These are phyloP conservation scores for Wiebesia pumilae DNA, from an alignment of 1,140 invertebrate species.

Conservation along the genomic window DNA sequence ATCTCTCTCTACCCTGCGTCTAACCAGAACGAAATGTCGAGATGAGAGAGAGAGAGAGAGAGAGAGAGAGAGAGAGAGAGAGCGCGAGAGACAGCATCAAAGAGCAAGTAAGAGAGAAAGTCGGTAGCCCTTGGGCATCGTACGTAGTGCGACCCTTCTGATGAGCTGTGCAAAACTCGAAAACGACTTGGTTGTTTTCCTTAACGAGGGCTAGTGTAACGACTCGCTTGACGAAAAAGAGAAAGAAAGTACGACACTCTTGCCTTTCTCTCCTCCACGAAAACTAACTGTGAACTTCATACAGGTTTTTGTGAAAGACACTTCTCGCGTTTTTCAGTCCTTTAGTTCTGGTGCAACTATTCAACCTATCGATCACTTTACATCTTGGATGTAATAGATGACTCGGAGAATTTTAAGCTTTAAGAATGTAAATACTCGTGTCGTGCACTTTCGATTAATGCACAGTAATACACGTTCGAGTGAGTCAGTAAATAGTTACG, in stretches of 20 bases:
- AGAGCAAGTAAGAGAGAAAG: slow-evolving; percentile 35
- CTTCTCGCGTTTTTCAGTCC: too few species aligned
- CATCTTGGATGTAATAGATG: too few species aligned
- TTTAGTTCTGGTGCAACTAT: not conserved
- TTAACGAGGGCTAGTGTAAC: slow-evolving; percentile 60
- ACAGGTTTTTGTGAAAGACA: not conserved
- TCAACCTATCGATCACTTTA: not conserved
- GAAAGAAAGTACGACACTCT: not conserved
- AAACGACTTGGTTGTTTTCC: slow-evolving; percentile 54
- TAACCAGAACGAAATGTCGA: slow-evolving; percentile 43
- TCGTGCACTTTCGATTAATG: too few species aligned
- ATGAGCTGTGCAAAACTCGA: slow-evolving; percentile 67
- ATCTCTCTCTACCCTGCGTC: slow-evolving; percentile 56
- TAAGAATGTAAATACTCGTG: too few species aligned
- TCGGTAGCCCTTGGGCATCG: slow-evolving; percentile 69
- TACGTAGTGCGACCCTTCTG: slow-evolving; percentile 58
- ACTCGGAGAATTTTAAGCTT: too few species aligned
- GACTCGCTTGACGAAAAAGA: slow-evolving; percentile 35
- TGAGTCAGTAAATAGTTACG: too few species aligned
- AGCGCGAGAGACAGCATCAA: slow-evolving; percentile 23
- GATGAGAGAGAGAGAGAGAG: not conserved
- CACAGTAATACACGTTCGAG: too few species aligned
- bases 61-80: slow-evolving; percentile 56
- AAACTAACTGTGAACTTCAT: slow-evolving; percentile 18
- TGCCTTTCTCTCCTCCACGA: slow-evolving; percentile 13